Evolutionary conservation across 2,888 invertebrate genomes (phyloP).

Genomic region (Agonopterix arenella): DNA sequence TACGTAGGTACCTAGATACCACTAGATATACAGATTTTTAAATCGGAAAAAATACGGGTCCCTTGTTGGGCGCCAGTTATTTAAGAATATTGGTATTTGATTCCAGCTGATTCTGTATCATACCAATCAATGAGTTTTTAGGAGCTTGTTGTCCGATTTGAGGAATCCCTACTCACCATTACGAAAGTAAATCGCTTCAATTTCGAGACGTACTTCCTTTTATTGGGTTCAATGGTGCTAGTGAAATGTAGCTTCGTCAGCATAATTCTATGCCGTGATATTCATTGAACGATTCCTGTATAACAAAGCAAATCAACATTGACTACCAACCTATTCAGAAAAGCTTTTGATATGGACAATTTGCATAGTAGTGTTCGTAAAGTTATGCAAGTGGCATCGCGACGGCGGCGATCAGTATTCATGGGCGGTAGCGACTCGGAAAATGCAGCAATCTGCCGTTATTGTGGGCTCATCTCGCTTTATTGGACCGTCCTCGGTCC

Average conservation of each 20-base stretch:
- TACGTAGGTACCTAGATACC: no score
- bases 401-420: conserved; percentile 14
- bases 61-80: conserved; percentile 5
- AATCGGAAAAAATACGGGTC: background rate
- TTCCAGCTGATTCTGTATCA: background rate
- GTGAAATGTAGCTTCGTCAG: no score
- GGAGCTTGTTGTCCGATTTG: background rate
- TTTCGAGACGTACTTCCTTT: no score
- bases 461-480: conserved; percentile 2
- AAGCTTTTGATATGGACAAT: background rate
- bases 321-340: background rate
- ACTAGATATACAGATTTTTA: no score
- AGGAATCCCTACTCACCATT: no score
- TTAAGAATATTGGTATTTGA: background rate
- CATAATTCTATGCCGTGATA: no score
- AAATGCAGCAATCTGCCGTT: conserved; percentile 11
- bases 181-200: no score
- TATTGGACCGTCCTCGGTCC: conserved; percentile 4
- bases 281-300: no score
- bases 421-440: conserved; percentile 8
- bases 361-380: conserved; percentile 2
- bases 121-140: background rate
- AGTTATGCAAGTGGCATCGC: conserved; percentile 8
- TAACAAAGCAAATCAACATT: background rate
- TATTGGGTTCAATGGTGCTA: no score